Conservation (phyloP, 2,113 vertebrate genomes). For the Clarias gariepinus region DNA sequence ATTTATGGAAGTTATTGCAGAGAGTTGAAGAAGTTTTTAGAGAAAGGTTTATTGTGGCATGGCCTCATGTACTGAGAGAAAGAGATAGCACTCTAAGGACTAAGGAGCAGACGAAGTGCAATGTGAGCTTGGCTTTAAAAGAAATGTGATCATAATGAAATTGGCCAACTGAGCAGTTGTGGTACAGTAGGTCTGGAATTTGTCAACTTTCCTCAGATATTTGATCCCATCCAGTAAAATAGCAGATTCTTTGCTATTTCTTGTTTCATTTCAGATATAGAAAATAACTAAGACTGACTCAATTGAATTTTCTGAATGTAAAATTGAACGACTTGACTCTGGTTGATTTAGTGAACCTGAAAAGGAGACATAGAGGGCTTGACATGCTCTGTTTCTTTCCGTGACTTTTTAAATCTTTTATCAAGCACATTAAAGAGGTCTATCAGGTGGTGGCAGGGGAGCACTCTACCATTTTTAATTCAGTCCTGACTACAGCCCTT, state of each 20-base stretch:
- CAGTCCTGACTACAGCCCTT: slow-evolving; percentile 19
- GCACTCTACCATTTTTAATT: slow-evolving; percentile 39
- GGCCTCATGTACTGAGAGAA: slow-evolving; percentile 33
- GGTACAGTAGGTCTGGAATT: slow-evolving; percentile 18
- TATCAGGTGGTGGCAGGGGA: neutral
- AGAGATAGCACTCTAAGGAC: slow-evolving; percentile 34
- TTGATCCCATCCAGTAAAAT: neutral
- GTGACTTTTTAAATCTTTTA: neutral
- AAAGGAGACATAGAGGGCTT: neutral
- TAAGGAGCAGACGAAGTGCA: slow-evolving; percentile 32
- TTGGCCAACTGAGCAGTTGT: neutral
- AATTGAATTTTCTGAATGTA: neutral
- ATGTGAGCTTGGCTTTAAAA: slow-evolving; percentile 32
- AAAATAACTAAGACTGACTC: neutral
- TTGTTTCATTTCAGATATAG: neutral
- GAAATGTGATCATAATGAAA: slow-evolving; percentile 53
- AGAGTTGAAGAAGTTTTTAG: slow-evolving; percentile 11
- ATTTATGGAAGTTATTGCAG: neutral
- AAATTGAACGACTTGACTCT: neutral
- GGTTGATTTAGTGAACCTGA: neutral
- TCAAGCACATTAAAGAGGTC: slow-evolving; percentile 30
- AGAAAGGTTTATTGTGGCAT: slow-evolving; percentile 28
- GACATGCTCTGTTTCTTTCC: neutral
- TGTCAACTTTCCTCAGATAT: slow-evolving; percentile 26
- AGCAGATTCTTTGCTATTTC: neutral